Percentiles rank a stretch among this genome's conserved stretches.
phyloP scores from a whole-genome alignment of 2,888 invertebrate genomes.

The Psylliodes chrysocephalus region DNA sequence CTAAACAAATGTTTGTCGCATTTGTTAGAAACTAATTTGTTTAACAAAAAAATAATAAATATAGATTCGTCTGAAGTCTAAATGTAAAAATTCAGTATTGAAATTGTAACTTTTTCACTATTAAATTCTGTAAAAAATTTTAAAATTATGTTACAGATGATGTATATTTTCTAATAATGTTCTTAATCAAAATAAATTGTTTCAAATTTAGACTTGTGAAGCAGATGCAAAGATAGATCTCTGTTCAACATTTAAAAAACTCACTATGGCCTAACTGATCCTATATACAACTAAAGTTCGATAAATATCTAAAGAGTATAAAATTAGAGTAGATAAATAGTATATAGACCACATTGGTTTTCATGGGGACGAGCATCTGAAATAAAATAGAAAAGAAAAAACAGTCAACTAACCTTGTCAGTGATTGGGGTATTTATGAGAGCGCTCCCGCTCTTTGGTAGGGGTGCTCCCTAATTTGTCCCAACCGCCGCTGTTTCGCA shows the following conservation, averaged over 20 bases:
- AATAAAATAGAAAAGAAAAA: slow-evolving; percentile 49
- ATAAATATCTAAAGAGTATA: slow-evolving; percentile 39
- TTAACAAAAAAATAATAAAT: too few species aligned
- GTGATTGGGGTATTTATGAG: slow-evolving; percentile 64
- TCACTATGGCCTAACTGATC: slow-evolving; percentile 3
- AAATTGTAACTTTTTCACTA: too few species aligned
- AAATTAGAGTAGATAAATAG: slow-evolving; percentile 44
- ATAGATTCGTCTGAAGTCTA: too few species aligned
- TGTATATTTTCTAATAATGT: too few species aligned
- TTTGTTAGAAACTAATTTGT: too few species aligned
- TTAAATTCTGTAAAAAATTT: too few species aligned
- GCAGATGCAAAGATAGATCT: not conserved
- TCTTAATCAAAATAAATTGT: too few species aligned
- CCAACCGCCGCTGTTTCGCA: slow-evolving; percentile 83
- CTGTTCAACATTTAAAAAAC: not conserved
- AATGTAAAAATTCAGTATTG: too few species aligned
- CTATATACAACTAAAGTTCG: slow-evolving; percentile 27
- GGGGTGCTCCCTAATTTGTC: slow-evolving; percentile 95
- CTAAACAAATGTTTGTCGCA: too few species aligned
- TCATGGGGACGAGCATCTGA: slow-evolving; percentile 48
- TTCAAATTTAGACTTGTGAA: too few species aligned
- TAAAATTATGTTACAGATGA: too few species aligned
- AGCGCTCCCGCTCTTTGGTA: slow-evolving; percentile 96
- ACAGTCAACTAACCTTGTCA: slow-evolving; percentile 61
- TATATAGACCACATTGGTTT: slow-evolving; percentile 50